Conservation (phyloP, 2,797 vertebrate species). For the Catostomus latipinnis region DNA sequence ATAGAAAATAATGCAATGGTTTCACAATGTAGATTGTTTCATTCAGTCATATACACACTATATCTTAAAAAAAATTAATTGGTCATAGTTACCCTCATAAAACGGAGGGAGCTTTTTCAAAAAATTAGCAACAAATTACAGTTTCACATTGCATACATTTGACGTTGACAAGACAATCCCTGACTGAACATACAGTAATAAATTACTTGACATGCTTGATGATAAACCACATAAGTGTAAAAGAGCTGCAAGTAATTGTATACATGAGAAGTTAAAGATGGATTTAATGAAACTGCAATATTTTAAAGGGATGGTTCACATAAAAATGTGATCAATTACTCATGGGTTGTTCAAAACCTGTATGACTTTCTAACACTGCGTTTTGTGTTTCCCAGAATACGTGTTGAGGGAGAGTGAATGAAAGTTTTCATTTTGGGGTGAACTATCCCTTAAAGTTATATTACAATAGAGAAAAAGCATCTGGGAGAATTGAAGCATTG, state of each 20-base stretch:
- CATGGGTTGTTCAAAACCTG: too few species aligned
- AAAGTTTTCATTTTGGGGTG: too few species aligned
- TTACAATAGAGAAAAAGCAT: background rate
- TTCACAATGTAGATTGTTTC: slow-evolving; percentile 47
- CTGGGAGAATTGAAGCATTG: background rate
- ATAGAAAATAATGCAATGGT: slow-evolving; percentile 49
- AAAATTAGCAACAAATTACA: slow-evolving; percentile 40
- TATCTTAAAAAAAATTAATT: slow-evolving; percentile 46
- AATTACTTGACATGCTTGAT: slow-evolving; percentile 51
- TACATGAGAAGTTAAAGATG: background rate
- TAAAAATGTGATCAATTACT: too few species aligned
- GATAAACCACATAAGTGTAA: slow-evolving; percentile 18
- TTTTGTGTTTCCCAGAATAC: too few species aligned
- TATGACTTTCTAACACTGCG: too few species aligned
- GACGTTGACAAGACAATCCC: slow-evolving; percentile 52
- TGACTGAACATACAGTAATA: slow-evolving; percentile 57
- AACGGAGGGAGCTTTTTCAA: slow-evolving; percentile 67
- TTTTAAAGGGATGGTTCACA: too few species aligned
- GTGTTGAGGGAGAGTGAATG: too few species aligned
- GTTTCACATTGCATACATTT: slow-evolving; percentile 49
- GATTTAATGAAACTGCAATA: too few species aligned
- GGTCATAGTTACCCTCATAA: slow-evolving; percentile 61
- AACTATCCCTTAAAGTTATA: too few species aligned
- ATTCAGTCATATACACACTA: slow-evolving; percentile 67
- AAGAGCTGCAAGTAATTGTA: background rate